Percentiles rank a stretch among this genome's conserved stretches.
phyloP scores from a whole-genome alignment of 2,888 invertebrate genomes.

The Drosophila fungiperda region DNA sequence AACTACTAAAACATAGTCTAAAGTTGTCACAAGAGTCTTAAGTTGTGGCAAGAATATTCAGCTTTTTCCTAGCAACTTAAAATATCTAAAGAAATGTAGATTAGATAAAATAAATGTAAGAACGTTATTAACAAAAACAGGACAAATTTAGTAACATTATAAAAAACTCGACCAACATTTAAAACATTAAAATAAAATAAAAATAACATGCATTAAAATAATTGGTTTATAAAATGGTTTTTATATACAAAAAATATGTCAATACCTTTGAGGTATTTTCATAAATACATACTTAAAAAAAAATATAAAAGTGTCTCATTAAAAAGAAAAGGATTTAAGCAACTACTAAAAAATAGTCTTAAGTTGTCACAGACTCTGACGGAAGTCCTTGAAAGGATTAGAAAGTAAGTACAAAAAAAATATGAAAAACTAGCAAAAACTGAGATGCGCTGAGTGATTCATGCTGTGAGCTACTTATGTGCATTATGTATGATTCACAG shows the following conservation, averaged over 20 bases:
- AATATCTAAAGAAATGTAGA: neutral
- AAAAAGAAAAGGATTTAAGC: neutral
- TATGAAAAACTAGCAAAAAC: conserved; percentile 2
- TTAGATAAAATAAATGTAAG: neutral
- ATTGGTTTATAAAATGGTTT: neutral
- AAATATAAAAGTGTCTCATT: neutral
- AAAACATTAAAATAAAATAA: too few relatives aligned
- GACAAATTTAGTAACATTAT: too few relatives aligned
- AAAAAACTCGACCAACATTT: too few relatives aligned
- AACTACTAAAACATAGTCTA: neutral
- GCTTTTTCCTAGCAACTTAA: neutral
- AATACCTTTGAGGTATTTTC: neutral
- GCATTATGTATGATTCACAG: conserved; percentile 22
- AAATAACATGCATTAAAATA: neutral
- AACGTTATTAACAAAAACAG: neutral
- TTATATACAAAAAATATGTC: neutral
- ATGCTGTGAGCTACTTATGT: conserved; percentile 35
- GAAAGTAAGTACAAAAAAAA: neutral
- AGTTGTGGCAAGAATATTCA: neutral
- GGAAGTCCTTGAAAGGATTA: neutral
- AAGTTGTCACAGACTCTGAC: neutral
- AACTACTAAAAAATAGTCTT: neutral
- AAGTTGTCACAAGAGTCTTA: neutral
- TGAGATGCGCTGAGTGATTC: conserved; percentile 24
- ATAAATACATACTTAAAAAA: neutral